Conservation (phyloP, 37 sponge, comb jelly and placozoan genomes). For the Eunapius fragilis region DNA sequence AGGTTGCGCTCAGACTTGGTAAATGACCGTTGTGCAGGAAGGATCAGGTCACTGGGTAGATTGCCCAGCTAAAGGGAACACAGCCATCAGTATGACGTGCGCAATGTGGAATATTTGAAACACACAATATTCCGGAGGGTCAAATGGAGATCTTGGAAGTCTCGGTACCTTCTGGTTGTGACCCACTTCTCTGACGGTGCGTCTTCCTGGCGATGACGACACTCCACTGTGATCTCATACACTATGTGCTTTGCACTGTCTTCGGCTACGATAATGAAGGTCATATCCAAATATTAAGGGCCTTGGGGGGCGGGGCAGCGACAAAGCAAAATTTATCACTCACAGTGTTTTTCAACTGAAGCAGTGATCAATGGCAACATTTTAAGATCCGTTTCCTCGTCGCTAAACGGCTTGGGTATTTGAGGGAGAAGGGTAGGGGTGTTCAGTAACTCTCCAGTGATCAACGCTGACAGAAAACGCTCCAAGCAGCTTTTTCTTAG, state of each 20-base stretch:
- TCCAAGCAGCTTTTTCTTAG: slow-evolving; percentile 18
- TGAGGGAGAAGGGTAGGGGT: not conserved
- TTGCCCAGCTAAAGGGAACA: slow-evolving; percentile 19
- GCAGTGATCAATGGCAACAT: not conserved
- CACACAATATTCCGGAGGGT: slow-evolving; percentile 43
- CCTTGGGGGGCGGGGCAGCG: not conserved
- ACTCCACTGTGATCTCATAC: slow-evolving; percentile 45
- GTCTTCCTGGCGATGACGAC: slow-evolving; percentile 34
- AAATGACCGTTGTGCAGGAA: slow-evolving; percentile 50
- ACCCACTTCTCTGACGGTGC: slow-evolving; percentile 47
- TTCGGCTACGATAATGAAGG: not conserved
- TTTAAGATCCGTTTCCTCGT: not conserved
- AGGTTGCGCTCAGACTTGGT: slow-evolving; percentile 49
- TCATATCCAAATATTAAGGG: too few species aligned
- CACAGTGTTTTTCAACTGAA: not conserved
- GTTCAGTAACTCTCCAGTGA: not conserved
- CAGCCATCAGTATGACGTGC: not conserved
- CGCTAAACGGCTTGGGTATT: not conserved
- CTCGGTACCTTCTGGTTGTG: slow-evolving; percentile 43
- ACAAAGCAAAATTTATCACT: not conserved
- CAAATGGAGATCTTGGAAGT: slow-evolving; percentile 71
- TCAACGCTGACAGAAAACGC: not conserved
- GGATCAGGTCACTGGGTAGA: slow-evolving; percentile 15
- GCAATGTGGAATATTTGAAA: too few species aligned
- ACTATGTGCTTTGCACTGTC: slow-evolving; percentile 30